Evolutionary conservation across 2,797 vertebrate genomes (phyloP).

Genomic region (Pangasius macronema): DNA sequence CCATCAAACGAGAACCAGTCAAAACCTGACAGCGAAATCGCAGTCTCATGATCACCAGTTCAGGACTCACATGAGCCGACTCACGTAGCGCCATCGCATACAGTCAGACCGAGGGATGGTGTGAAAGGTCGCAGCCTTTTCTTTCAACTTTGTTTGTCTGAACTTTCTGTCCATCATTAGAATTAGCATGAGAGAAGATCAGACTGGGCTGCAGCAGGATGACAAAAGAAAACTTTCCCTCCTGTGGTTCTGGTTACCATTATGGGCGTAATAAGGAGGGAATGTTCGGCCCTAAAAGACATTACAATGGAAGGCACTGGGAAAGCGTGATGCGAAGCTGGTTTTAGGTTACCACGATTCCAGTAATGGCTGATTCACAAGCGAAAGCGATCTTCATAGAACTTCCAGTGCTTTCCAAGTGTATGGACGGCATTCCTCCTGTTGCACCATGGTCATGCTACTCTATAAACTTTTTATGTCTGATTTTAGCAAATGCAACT

Average conservation of each 20-base stretch:
- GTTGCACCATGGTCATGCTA: neutral
- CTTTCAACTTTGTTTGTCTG: neutral
- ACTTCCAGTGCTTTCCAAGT: conserved; percentile 23
- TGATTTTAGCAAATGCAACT: neutral
- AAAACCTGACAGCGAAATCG: conserved; percentile 2
- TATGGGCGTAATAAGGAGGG: neutral
- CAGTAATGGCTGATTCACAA: conserved; percentile 47
- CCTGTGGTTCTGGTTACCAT: conserved; percentile 1
- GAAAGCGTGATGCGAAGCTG: conserved; percentile 14
- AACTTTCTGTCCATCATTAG: no score
- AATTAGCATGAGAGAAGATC: neutral
- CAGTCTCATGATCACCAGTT: neutral
- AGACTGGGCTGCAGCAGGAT: neutral
- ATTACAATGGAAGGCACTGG: conserved; percentile 1
- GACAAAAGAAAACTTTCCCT: conserved; percentile 7
- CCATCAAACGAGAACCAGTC: neutral
- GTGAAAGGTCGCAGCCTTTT: neutral
- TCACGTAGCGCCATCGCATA: neutral
- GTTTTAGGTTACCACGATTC: conserved; percentile 35
- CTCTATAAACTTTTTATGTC: neutral
- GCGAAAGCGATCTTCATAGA: conserved; percentile 25
- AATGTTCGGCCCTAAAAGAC: conserved; percentile 10
- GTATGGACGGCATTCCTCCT: neutral
- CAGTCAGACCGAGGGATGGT: no score
- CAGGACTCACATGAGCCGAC: neutral